Conservation (phyloP, 1,140 invertebrate species). For the Orius laevigatus region DNA sequence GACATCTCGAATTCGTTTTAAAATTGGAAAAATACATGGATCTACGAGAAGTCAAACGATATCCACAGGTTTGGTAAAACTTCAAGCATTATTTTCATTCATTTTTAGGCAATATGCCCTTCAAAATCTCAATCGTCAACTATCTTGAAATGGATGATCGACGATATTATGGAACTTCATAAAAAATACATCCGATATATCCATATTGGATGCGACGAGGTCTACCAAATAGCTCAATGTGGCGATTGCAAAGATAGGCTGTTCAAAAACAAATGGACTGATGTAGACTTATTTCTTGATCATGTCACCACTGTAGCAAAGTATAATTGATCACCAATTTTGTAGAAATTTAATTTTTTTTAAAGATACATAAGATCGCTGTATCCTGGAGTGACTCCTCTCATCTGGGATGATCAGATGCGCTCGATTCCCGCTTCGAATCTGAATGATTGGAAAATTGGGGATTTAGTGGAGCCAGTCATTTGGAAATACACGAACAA, state of each 20-base stretch:
- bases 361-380: constrained; percentile 21
- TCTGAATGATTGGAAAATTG: constrained; percentile 30
- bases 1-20: constrained; percentile 47
- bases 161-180: constrained; percentile 26
- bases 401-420: constrained; percentile 54
- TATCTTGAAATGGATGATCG: constrained; percentile 17
- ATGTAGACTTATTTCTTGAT: constrained; percentile 9
- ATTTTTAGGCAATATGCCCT: constrained; percentile 16
- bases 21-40: constrained; percentile 36
- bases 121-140: constrained; percentile 12
- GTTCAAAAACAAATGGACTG: constrained; percentile 23
- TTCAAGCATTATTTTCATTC: neutral
- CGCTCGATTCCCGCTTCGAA: constrained; percentile 28
- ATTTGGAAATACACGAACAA: constrained; percentile 26
- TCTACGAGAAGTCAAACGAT: constrained; percentile 31
- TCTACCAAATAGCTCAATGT: constrained; percentile 31
- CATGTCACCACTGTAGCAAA: constrained; percentile 6
- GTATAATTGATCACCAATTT: constrained; percentile 1
- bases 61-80: constrained; percentile 18
- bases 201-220: constrained; percentile 29
- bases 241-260: constrained; percentile 26
- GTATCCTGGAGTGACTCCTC: constrained; percentile 25
- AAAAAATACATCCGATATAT: constrained; percentile 22
- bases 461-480: constrained; percentile 35
- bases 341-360: neutral